Percentiles rank a stretch among this genome's conserved stretches.
These are phyloP conservation scores for Vireo griseus DNA, from an alignment of 2,797 vertebrate species.

Conservation along the genomic window DNA sequence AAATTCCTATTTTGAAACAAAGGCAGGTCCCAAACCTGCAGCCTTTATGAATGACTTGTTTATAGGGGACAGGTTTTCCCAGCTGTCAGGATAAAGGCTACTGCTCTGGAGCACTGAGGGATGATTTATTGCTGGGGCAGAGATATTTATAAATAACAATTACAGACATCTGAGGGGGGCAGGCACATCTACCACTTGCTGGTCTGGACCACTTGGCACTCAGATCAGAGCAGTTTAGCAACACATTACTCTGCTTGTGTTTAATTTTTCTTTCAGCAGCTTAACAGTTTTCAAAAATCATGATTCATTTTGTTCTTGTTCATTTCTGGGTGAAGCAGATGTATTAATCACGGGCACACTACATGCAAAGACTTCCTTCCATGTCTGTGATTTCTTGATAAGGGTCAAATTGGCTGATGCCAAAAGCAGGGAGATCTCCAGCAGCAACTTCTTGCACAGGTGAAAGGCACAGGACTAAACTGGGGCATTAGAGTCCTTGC, in stretches of 20 bases:
- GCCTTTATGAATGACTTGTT: background rate
- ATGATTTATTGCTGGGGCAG: conserved; percentile 12
- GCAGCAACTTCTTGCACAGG: background rate
- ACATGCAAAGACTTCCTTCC: background rate
- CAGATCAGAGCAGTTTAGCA: background rate
- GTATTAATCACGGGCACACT: background rate
- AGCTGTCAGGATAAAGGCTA: background rate
- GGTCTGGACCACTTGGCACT: background rate
- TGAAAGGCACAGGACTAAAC: background rate
- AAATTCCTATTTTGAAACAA: background rate
- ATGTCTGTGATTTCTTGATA: background rate
- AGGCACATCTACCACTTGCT: background rate
- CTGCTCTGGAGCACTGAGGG: conserved; percentile 39
- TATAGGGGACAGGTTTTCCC: background rate
- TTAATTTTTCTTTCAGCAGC: background rate
- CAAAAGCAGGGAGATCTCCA: background rate
- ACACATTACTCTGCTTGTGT: background rate
- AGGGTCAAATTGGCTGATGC: background rate
- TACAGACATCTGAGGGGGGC: background rate
- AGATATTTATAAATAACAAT: background rate
- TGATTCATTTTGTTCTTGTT: background rate
- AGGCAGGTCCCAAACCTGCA: background rate
- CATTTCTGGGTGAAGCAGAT: background rate
- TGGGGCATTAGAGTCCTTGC: background rate
- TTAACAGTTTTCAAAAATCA: conserved; percentile 11